Evolutionary conservation across 37 sponge, comb jelly and placozoan genomes (phyloP), one percentile per base, ranked within the genome.

Genomic region (Spongilla lacustris): DNA sequence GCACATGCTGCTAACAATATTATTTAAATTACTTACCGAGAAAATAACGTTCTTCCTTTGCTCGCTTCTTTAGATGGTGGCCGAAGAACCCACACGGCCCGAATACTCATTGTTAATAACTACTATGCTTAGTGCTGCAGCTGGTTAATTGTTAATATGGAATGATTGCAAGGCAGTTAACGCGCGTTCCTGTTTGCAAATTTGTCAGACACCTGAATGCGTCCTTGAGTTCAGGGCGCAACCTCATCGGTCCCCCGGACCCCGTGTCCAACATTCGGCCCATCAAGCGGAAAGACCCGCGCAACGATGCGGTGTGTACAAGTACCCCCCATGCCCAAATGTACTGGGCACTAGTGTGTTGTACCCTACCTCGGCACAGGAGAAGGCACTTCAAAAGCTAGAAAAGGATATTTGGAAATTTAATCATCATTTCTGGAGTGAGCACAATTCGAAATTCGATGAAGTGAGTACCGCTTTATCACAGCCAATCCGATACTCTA

Each of bases 41-140:
- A 90, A 69, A 90, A 95, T 24, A 95, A 74, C 25, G 93, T 83
- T 10, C 71, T 78, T 25, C 74, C 50, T 35, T 27, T 67, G 23
- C 81, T 72, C 12, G 75, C 81, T 22, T 41, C 72, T 21, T 38
- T 75, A 33, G 68, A 76, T 0, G 67, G 31, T 8, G 46, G 36
- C 27, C 50, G 21, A 26, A 95, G 82, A 17, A 95, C 88, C 96
- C 96, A 95, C 36, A 95, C 80, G 8, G 85, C 96, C 19, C 96
- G 85, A 21, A 95, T 75, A 67, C 91, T 90, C 96, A 95, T 95
- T 22, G 58, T 49, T 75, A 67, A 22, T 68, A 29, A 29, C 1
- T 21, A 78, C 58, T 10, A 33, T 33, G 74, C 32, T 34, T 38
- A 35, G n/a, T n/a, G n/a, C n/a, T n/a, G n/a, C n/a, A n/a, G n/a